Evolutionary conservation across 1,140 invertebrate species (phyloP), one percentile per base, ranked within the genome.

Genomic region (Brachionus manjavacas): DNA sequence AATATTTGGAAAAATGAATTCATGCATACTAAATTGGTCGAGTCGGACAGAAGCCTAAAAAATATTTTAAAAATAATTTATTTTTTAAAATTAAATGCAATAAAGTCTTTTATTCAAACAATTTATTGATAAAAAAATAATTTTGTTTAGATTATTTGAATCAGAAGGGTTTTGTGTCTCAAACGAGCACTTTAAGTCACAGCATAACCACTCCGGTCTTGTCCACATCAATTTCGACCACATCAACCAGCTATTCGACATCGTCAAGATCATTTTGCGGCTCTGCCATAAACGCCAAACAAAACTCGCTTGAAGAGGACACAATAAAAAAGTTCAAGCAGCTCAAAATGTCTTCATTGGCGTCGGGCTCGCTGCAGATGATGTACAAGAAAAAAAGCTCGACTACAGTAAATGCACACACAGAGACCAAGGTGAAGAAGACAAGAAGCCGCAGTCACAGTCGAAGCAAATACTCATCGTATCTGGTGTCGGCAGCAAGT

Each of bases 21-120:
- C n/a, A n/a, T n/a, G n/a, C n/a, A n/a, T n/a, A n/a, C n/a, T n/a
- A n/a, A n/a, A n/a, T n/a, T n/a, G n/a, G n/a, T n/a, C n/a, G n/a
- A n/a, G n/a, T n/a, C n/a, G n/a, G n/a, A n/a, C n/a, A n/a, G n/a
- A n/a, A n/a, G n/a, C n/a, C n/a, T n/a, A n/a, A n/a, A n/a, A n/a
- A n/a, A n/a, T n/a, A n/a, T n/a, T n/a, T n/a, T n/a, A n/a, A n/a
- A n/a, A n/a, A n/a, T n/a, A n/a, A n/a, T n/a, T n/a, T n/a, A n/a
- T n/a, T n/a, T n/a, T n/a, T n/a, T n/a, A n/a, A n/a, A n/a, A n/a
- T n/a, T n/a, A n/a, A n/a, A n/a, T n/a, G n/a, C n/a, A n/a, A n/a
- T n/a, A n/a, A n/a, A n/a, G 88, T 31, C 85, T 85, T 35, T 35
- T 35, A 35, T 35, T 35, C 7, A 35, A 35, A 35, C 31, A 35